Evolutionary conservation across 1,140 invertebrate genomes (phyloP).

Genomic region (Lordiphosa collinella): DNA sequence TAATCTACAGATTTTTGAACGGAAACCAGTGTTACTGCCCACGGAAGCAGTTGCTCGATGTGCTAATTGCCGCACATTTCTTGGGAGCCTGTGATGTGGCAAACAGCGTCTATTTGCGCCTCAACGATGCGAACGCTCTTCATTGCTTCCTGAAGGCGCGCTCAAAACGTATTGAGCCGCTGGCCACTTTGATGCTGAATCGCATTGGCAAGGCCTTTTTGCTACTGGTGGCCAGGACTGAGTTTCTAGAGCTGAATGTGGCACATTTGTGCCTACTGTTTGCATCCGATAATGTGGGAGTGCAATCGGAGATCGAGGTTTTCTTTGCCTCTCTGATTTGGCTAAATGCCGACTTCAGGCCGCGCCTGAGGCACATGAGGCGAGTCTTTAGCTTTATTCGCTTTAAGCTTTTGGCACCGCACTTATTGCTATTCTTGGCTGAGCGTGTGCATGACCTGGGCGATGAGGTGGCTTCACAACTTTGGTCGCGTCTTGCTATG

Average conservation of each 20-base stretch:
- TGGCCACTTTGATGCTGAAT: constrained; percentile 1
- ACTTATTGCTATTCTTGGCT: background rate
- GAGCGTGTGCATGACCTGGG: background rate
- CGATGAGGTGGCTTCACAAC: background rate
- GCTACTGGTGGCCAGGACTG: background rate
- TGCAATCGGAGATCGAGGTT: constrained; percentile 22
- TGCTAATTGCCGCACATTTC: too few species aligned
- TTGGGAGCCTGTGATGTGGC: too few species aligned
- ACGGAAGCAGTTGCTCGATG: background rate
- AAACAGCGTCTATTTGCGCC: background rate
- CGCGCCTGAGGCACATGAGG: background rate
- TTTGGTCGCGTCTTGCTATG: background rate
- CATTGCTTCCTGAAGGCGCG: background rate
- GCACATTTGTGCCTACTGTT: background rate
- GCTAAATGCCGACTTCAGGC: background rate
- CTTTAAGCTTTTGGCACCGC: background rate
- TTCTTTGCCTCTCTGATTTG: constrained; percentile 8
- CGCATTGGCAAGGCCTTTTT: constrained; percentile 1
- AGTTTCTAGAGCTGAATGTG: background rate
- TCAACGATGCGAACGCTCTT: background rate
- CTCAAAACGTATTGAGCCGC: background rate
- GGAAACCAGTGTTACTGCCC: background rate
- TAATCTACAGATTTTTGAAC: constrained; percentile 12
- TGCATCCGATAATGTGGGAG: background rate
- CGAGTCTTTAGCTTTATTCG: background rate